These are phyloP conservation scores for Platichthys flesus DNA, from an alignment of 2,113 vertebrate genomes.

Conservation along the genomic window DNA sequence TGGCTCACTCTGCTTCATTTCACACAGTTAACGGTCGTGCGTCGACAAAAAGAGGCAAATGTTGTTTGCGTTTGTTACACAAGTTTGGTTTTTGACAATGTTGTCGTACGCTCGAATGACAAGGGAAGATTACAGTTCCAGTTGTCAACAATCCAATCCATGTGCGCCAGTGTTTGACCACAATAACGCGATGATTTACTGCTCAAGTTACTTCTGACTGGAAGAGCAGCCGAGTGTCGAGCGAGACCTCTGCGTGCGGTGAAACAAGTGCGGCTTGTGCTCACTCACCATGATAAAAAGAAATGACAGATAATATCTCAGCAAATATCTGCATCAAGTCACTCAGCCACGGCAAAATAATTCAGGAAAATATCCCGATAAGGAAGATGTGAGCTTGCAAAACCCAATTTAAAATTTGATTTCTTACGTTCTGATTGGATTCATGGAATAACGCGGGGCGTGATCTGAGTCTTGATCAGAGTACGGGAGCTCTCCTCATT, in stretches of 20 bases:
- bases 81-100: conserved; percentile 17
- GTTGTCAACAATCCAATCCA: not conserved
- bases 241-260: conserved; percentile 25
- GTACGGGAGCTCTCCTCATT: conserved; percentile 60
- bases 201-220: not conserved
- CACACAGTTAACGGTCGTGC: not conserved
- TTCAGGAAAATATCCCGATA: conserved; percentile 29
- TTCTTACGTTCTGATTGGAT: conserved; percentile 31
- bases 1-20: conserved; percentile 41
- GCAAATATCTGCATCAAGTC: conserved; percentile 35
- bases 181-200: conserved; percentile 2
- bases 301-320: conserved; percentile 10
- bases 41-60: not conserved
- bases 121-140: conserved; percentile 4
- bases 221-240: conserved; percentile 34
- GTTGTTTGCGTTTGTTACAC: not conserved
- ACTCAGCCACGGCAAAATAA: conserved; percentile 34
- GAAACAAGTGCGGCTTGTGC: conserved; percentile 23
- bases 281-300: conserved; percentile 4
- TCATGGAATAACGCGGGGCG: not conserved
- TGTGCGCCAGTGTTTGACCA: not conserved
- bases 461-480: conserved; percentile 37
- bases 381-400: conserved; percentile 2
- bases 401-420: conserved; percentile 36
- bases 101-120: not conserved